These are phyloP conservation scores for Lepeophtheirus nordmannii DNA, from an alignment of 2,888 invertebrate species.

Conservation along the genomic window DNA sequence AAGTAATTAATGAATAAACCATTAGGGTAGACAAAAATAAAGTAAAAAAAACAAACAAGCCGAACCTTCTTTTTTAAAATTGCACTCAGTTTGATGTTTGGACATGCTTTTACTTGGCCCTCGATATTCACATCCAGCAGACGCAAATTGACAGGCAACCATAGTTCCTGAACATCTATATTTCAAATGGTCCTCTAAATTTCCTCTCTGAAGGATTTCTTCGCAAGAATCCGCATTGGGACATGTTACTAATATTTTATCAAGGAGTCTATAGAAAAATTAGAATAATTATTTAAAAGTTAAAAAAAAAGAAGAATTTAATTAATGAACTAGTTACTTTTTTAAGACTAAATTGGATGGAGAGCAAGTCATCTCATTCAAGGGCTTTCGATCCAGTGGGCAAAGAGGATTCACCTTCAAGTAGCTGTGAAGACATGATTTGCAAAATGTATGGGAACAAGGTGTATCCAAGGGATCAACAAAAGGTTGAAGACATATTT, in stretches of 20 bases:
- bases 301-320: background rate
- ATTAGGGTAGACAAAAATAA: too few relatives aligned
- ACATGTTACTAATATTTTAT: slow-evolving; percentile 38
- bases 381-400: slow-evolving; percentile 35
- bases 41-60: background rate
- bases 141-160: slow-evolving; percentile 28
- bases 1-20: too few relatives aligned
- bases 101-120: slow-evolving; percentile 27
- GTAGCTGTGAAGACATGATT: slow-evolving; percentile 33
- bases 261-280: slow-evolving; percentile 34
- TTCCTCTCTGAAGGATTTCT: slow-evolving; percentile 35
- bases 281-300: slow-evolving; percentile 1
- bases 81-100: slow-evolving; percentile 27
- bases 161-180: slow-evolving; percentile 32
- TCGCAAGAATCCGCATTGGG: slow-evolving; percentile 37
- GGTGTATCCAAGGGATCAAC: slow-evolving; percentile 38
- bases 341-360: slow-evolving; percentile 36
- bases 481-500: slow-evolving; percentile 38
- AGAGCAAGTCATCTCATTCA: slow-evolving; percentile 34
- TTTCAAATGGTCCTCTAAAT: slow-evolving; percentile 36
- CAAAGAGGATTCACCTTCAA: slow-evolving; percentile 34
- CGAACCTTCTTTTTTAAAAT: slow-evolving; percentile 28
- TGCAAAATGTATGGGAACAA: slow-evolving; percentile 40
- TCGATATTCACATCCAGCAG: slow-evolving; percentile 28
- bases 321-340: slow-evolving; percentile 31